These are phyloP conservation scores for Acrobasis suavella DNA, from an alignment of 2,888 invertebrate species.

Conservation along the genomic window DNA sequence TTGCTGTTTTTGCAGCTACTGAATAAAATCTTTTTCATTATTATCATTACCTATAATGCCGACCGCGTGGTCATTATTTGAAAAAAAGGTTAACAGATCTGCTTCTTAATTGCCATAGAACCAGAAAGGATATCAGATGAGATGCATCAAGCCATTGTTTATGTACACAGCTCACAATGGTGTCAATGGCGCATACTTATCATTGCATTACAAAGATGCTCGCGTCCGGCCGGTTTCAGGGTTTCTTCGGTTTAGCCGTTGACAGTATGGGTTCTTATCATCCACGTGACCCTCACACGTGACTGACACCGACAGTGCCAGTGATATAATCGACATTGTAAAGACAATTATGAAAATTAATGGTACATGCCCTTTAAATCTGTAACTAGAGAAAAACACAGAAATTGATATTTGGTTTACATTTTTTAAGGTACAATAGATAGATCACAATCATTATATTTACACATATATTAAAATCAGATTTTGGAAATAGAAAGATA, in stretches of 20 bases:
- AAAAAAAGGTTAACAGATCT: not conserved
- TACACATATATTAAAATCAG: too few relatives aligned
- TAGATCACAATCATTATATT: too few relatives aligned
- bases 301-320: constrained; percentile 15
- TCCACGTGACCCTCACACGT: constrained; percentile 30
- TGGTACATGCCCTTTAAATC: not conserved
- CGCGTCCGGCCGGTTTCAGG: constrained; percentile 51
- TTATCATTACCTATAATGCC: not conserved
- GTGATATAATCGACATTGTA: constrained; percentile 4
- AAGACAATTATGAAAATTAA: constrained; percentile 7
- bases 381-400: too few relatives aligned
- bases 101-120: constrained; percentile 10
- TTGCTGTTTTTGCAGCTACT: too few relatives aligned
- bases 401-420: too few relatives aligned
- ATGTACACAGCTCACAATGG: constrained; percentile 54
- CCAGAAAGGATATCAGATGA: constrained; percentile 10
- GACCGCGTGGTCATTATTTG: not conserved
- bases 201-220: constrained; percentile 46
- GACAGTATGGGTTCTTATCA: constrained; percentile 24
- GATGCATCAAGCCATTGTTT: constrained; percentile 46
- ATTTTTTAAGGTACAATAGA: too few relatives aligned
- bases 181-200: constrained; percentile 68
- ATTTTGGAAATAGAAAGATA: too few relatives aligned
- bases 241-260: constrained; percentile 35
- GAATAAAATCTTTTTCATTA: too few relatives aligned